Conservation (phyloP, 2,797 vertebrate genomes). For the Mus caroli region DNA sequence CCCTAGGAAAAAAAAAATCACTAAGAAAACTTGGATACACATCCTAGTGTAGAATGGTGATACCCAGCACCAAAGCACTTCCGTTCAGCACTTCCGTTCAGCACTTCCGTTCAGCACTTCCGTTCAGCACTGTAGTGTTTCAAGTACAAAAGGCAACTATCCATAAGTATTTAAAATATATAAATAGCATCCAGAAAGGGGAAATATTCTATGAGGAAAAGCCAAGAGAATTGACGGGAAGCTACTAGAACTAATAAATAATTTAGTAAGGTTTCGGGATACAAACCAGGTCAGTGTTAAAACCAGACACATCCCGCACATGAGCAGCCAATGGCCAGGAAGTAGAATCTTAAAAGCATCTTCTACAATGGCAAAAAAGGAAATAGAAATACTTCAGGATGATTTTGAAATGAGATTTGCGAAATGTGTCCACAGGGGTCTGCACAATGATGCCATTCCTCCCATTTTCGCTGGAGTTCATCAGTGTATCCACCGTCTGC, state of each 20-base stretch:
- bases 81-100: not conserved
- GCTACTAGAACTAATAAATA: constrained; percentile 19
- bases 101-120: not conserved
- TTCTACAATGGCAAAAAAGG: not conserved
- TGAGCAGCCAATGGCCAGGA: not conserved
- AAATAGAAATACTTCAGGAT: constrained; percentile 1
- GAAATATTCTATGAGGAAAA: not conserved
- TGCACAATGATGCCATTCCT: not conserved
- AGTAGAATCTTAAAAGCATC: not conserved
- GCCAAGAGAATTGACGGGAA: constrained; percentile 42
- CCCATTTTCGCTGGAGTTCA: not conserved
- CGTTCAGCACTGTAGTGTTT: not conserved
- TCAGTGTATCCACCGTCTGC: not conserved
- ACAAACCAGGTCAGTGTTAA: not conserved
- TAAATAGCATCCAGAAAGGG: not conserved
- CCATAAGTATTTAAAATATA: not conserved
- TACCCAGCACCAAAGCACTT: not conserved
- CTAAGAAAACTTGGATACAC: not conserved
- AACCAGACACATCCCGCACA: not conserved
- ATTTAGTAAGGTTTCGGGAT: not conserved
- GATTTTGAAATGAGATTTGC: constrained; percentile 21
- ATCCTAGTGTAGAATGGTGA: not conserved
- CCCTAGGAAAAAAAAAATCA: not conserved
- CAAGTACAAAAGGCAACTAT: not conserved
- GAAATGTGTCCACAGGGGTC: not conserved